Base-by-base conservation (phyloP, 64 coral and sea anemone genomes). In the Montipora sp. region DNA sequence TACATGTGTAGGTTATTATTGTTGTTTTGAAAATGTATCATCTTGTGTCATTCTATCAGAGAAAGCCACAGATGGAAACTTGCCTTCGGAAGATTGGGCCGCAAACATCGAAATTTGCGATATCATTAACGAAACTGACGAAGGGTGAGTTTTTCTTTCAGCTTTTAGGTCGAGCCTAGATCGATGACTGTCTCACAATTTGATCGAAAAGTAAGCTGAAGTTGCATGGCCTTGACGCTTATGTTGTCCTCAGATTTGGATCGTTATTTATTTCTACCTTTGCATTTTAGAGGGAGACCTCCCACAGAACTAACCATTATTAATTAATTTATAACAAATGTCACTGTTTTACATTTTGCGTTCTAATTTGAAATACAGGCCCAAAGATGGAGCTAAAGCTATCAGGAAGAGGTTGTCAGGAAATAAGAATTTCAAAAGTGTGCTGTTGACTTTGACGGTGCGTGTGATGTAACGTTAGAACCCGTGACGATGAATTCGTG, bases 11-110 rank as follows among this genome's bases (percentile, higher is more conserved):
- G 36, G 36, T 36, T 36, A 36, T 36, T 36, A 36, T 36, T 36
- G 36, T 36, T 36, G 36, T 36, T 36, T 36, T 36, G 0, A 36
- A 36, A 36, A 36, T 36, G 36, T 36, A 36, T 19, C 24, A 48
- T 72, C 18, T 50, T 51, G 3, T 72, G 63, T 71, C 82, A 75
- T 51, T 65, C 18, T 73, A 92, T 45, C 78, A 99, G 98, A 99
- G 43, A 93, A 87, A 79, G 96, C 98, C 44, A 99, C 98, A 7
- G 98, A 99, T 84, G 95, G 92, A 13, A 87, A 81, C 14, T 89
- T 99, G 18, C 90, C 98, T 10, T 99, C 98, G 5, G 98, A 99
- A 94, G 98, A 99, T 75, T 99, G 98, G 98, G 92, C 98, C n/a
- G 90, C 96, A 24, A 99, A 99, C 73, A 95, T 99, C 78, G 98